Evolutionary conservation across 2,797 vertebrate genomes (phyloP).

Genomic region (Myripristis murdjan): DNA sequence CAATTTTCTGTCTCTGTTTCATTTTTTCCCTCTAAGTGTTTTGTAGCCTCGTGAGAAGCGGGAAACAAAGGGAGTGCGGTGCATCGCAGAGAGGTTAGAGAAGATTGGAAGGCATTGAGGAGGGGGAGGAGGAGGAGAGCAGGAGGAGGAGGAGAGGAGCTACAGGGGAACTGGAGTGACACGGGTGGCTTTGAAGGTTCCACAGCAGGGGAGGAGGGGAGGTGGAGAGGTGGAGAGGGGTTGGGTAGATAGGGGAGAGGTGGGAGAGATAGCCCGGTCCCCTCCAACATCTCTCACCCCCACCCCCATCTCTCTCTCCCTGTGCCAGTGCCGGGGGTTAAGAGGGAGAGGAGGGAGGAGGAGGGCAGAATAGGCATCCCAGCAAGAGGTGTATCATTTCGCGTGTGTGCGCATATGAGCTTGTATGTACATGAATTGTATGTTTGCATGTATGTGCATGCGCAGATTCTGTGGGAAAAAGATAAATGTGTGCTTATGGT

Average conservation of each 20-base stretch:
- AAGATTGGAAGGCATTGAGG: conserved; percentile 46
- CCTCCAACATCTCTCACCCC: conserved; percentile 57
- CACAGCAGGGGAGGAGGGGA: conserved; percentile 36
- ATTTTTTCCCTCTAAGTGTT: conserved; percentile 44
- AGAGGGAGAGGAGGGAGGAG: conserved; percentile 43
- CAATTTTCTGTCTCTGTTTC: conserved; percentile 48
- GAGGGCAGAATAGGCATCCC: conserved; percentile 51
- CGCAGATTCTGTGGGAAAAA: neutral
- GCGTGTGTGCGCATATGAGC: conserved; percentile 24
- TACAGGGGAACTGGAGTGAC: conserved; percentile 57
- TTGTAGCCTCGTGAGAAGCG: conserved; percentile 49
- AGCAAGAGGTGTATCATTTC: conserved; percentile 66
- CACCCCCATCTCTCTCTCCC: conserved; percentile 39
- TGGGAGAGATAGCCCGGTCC: conserved; percentile 66
- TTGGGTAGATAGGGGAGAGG: conserved; percentile 53
- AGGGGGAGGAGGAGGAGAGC: conserved; percentile 15
- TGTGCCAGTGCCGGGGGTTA: conserved; percentile 58
- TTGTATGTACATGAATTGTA: neutral
- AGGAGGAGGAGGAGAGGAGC: conserved; percentile 34
- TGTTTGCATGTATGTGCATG: neutral
- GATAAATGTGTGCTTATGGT: neutral
- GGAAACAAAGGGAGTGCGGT: conserved; percentile 47
- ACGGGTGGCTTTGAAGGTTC: conserved; percentile 76
- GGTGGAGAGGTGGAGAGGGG: conserved; percentile 30
- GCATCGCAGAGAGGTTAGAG: conserved; percentile 47